phyloP scores from a whole-genome alignment of 64 coral and sea anemone genomes.

The Pachyseris speciosa region DNA sequence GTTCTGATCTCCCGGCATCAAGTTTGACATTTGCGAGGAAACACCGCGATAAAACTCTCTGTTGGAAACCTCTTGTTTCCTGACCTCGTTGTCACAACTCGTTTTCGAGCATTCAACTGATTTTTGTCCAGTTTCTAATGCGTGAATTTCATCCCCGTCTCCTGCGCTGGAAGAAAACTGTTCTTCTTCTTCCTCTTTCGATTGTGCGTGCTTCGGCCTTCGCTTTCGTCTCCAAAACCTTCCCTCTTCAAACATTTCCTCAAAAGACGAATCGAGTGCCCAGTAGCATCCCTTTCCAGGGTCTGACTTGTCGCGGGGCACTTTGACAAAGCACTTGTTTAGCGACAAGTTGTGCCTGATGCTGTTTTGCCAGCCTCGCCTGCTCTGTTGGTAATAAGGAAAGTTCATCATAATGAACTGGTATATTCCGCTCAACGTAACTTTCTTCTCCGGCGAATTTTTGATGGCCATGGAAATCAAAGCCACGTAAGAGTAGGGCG shows the following conservation, averaged over 20 bases:
- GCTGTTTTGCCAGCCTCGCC: conserved; percentile 97
- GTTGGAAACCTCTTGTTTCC: neutral
- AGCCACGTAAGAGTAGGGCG: conserved; percentile 97
- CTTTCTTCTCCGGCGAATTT: conserved; percentile 73
- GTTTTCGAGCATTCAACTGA: neutral
- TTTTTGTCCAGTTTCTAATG: neutral
- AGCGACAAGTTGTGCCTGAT: conserved; percentile 98
- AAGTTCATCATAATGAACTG: conserved; percentile 97
- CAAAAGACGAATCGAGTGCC: conserved; percentile 86
- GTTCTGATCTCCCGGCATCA: neutral
- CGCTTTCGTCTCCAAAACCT: conserved; percentile 90
- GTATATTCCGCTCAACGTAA: conserved; percentile 95
- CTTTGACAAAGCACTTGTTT: conserved; percentile 97
- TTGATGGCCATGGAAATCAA: conserved; percentile 99
- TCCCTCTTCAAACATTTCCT: conserved; percentile 98
- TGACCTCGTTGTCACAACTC: neutral
- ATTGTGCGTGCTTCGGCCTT: conserved; percentile 4
- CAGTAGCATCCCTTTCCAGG: conserved; percentile 99
- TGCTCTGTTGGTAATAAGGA: conserved; percentile 94
- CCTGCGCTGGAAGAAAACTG: neutral
- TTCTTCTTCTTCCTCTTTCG: neutral
- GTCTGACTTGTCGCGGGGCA: conserved; percentile 90
- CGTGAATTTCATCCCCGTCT: neutral
- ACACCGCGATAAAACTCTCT: neutral
- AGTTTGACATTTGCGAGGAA: neutral